Evolutionary conservation across 2,888 invertebrate genomes (phyloP).

Genomic region (Ferrisia virgata): DNA sequence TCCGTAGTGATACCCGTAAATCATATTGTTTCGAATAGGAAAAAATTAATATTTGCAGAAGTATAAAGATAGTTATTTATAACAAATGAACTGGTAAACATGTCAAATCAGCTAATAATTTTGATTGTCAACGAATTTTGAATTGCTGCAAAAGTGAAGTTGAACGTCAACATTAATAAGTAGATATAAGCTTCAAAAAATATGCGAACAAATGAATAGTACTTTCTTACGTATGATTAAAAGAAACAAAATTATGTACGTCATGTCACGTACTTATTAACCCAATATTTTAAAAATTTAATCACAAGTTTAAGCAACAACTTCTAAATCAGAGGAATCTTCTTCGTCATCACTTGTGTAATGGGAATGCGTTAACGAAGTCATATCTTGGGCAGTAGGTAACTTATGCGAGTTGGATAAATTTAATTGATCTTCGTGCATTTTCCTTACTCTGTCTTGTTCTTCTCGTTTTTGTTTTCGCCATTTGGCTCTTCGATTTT

Average conservation of each 20-base stretch:
- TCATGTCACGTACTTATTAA: too few relatives aligned
- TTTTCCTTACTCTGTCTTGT: slow-evolving; percentile 74
- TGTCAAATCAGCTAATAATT: not conserved
- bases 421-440: slow-evolving; percentile 67
- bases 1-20: not conserved
- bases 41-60: too few relatives aligned
- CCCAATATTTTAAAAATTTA: not conserved
- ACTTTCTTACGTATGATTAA: not conserved
- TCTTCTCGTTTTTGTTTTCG: slow-evolving; percentile 90
- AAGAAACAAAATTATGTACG: not conserved
- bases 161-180: not conserved
- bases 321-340: slow-evolving; percentile 50
- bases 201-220: not conserved
- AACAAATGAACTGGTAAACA: too few relatives aligned
- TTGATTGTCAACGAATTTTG: not conserved
- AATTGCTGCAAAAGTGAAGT: not conserved
- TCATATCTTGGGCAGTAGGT: slow-evolving; percentile 38
- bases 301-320: slow-evolving; percentile 39
- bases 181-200: not conserved
- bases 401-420: slow-evolving; percentile 34
- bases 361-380: slow-evolving; percentile 27
- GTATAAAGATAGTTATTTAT: too few relatives aligned
- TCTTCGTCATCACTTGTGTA: slow-evolving; percentile 51
- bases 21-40: too few relatives aligned
- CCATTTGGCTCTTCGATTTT: slow-evolving; percentile 94